Percentiles rank a stretch among this genome's conserved stretches.
Conservation (phyloP, 2,797 vertebrate species). For the Tenualosa thibaudeaui region DNA sequence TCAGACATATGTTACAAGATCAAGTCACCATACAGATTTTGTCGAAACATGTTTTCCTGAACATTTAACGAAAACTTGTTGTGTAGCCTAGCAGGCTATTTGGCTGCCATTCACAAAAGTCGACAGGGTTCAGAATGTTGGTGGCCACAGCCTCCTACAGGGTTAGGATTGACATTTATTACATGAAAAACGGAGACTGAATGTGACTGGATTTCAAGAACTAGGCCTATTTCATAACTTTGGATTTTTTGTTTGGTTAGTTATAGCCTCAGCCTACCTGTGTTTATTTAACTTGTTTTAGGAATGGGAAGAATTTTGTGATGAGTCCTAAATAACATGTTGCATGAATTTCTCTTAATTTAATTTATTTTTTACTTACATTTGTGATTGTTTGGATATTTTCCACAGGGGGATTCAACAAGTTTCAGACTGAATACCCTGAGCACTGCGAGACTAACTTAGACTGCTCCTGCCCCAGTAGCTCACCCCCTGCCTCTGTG, state of each 20-base stretch:
- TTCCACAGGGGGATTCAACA: slow-evolving; percentile 86
- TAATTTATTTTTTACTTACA: background rate
- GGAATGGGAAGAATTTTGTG: background rate
- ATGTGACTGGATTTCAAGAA: too few relatives aligned
- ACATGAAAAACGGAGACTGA: background rate
- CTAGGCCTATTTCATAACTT: too few relatives aligned
- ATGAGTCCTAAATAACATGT: background rate
- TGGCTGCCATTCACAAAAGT: slow-evolving; percentile 18
- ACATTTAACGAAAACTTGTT: background rate
- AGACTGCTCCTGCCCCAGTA: slow-evolving; percentile 89
- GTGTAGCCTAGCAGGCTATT: background rate
- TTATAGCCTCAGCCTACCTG: background rate
- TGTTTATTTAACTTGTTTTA: background rate
- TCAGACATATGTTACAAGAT: background rate
- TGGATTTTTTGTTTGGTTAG: background rate
- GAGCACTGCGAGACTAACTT: slow-evolving; percentile 95
- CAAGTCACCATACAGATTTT: background rate
- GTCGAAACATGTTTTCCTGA: background rate
- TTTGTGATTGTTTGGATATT: background rate
- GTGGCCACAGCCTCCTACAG: background rate
- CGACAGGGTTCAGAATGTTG: background rate
- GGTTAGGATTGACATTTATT: background rate
- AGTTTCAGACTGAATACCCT: slow-evolving; percentile 92
- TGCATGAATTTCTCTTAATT: background rate
- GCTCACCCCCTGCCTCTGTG: slow-evolving; percentile 88